Conservation (phyloP, 1,140 invertebrate genomes). For the Proales similis region DNA sequence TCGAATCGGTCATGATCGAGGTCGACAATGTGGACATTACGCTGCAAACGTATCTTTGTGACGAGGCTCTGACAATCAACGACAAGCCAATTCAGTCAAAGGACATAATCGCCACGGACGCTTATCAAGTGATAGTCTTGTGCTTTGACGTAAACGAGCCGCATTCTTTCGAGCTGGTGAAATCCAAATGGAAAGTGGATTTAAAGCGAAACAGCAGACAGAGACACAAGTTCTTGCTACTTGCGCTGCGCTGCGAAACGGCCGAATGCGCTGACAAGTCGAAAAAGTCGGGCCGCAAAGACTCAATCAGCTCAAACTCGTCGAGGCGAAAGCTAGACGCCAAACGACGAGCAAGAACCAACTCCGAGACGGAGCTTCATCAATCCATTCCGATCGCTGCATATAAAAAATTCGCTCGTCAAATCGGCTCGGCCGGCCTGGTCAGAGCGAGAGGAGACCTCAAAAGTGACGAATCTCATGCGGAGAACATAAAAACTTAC, state of each 20-base stretch:
- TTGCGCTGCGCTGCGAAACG: background rate
- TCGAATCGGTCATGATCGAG: constrained; percentile 17
- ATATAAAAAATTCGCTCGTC: constrained; percentile 29
- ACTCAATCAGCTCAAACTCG: constrained; percentile 16
- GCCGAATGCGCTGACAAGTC: background rate
- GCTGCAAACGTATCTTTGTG: constrained; percentile 19
- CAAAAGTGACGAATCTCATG: constrained; percentile 5
- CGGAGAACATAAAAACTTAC: background rate
- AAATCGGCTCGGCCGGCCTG: constrained; percentile 2
- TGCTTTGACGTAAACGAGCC: constrained; percentile 14
- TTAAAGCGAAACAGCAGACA: constrained; percentile 13
- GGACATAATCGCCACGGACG: constrained; percentile 6
- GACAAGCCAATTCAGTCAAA: constrained; percentile 15
- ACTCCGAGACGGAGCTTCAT: too few relatives aligned
- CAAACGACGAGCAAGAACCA: too few relatives aligned
- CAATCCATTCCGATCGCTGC: background rate
- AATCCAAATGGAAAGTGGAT: constrained; percentile 36
- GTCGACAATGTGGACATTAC: constrained; percentile 23
- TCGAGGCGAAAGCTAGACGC: constrained; percentile 12
- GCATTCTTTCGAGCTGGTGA: constrained; percentile 18
- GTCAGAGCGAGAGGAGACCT: background rate
- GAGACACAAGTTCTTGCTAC: constrained; percentile 11
- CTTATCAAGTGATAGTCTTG: constrained; percentile 4
- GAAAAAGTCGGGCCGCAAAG: too few relatives aligned
- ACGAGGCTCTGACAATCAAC: constrained; percentile 21